Base-by-base conservation (phyloP, 2,888 invertebrate genomes). In the Bombylius discolor region DNA sequence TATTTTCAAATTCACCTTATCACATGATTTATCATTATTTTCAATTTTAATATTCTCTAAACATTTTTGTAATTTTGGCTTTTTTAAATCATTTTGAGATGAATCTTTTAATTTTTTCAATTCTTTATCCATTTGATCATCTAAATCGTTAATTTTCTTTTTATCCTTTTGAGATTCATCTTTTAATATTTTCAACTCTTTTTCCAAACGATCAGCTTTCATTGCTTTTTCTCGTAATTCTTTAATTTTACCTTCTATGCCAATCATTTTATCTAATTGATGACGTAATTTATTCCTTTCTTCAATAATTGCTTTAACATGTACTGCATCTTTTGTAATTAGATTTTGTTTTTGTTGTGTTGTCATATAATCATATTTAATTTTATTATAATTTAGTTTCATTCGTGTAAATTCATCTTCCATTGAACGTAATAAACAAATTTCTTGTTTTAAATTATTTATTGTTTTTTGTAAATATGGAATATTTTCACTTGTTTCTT, bases 211-310 rank as follows among this genome's bases (percentile, higher is more conserved):
- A 47, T 58, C 57, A 44, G 57, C 53, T 33, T 56, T 45, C 12
- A 49, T 39, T 33, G 59, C 57, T 23, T 58, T 51, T 51, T 57
- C 51, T 51, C 47, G 56, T 42, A 58, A 36, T 47, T 47, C 45
- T 8, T 23, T 53, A 34, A 60, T 56, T 47, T 57, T 55, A 45
- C 52, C 48, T 56, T 58, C 56, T 23, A 60, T 51, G 3, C 56
- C 56, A 50, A 51, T 34, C 55, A 56, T 58, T 46, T 51, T 57
- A 49, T 42, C 50, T 4, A 60, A 46, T 46, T 59, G 55, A 1
- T 52, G 23, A 13, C 55, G 56, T 9, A 60, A 45, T 6, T 50
- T 49, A 51, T 60, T 39, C 11, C 60, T 47, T 45, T 56, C 56
- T 3, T 49, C 46, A 33, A 54, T 49, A 14, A 45, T 49, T 12